Evolutionary conservation across 2,113 vertebrate genomes (phyloP).

Genomic region (Hepsetus odoe): DNA sequence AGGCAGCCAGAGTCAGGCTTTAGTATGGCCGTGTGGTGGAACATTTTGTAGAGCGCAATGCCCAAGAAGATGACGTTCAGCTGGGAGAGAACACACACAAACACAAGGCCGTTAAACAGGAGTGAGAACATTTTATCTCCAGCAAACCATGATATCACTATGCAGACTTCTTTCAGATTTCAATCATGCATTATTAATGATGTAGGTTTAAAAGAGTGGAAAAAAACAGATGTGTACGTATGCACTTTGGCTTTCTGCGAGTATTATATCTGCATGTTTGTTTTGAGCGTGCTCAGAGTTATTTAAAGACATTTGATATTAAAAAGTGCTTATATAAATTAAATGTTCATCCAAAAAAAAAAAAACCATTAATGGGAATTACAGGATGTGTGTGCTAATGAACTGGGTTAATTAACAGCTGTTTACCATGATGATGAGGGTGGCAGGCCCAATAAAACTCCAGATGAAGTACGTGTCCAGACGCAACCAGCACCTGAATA

Average conservation of each 20-base stretch:
- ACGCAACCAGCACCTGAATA: slow-evolving; percentile 95
- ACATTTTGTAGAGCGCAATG: slow-evolving; percentile 99
- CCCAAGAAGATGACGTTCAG: slow-evolving; percentile 98
- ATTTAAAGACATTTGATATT: not conserved
- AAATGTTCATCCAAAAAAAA: not conserved
- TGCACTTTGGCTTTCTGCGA: not conserved
- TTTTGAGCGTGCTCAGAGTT: not conserved
- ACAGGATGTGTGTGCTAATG: not conserved
- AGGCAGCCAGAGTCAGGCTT: slow-evolving; percentile 98
- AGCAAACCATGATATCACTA: not conserved
- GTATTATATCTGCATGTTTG: not conserved
- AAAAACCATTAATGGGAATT: not conserved
- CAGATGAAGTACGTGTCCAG: slow-evolving; percentile 99
- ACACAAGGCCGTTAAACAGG: not conserved
- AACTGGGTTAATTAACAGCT: not conserved
- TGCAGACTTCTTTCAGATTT: not conserved
- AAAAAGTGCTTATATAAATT: not conserved
- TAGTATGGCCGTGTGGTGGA: slow-evolving; percentile 97
- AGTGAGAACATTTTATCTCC: not conserved
- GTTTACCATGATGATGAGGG: slow-evolving; percentile 99
- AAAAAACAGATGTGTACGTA: not conserved
- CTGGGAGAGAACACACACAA: slow-evolving; percentile 67
- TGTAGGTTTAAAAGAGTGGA: not conserved
- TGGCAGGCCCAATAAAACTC: slow-evolving; percentile 99
- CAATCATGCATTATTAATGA: not conserved